Base-by-base conservation (phyloP, 2,888 invertebrate species). In the Phengaris arion region DNA sequence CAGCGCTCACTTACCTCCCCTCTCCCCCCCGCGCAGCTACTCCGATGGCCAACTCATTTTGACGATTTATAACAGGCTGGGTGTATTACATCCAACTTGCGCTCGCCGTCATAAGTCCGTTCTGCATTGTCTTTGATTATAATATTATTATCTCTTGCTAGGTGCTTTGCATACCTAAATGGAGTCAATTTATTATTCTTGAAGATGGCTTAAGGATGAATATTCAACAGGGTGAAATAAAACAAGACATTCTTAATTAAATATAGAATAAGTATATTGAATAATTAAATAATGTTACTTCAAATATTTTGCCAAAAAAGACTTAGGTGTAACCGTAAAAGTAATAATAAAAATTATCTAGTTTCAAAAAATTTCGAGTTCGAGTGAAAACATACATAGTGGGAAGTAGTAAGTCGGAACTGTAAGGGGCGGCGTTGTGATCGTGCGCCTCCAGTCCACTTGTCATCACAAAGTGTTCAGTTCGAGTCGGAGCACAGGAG, bases 251-350 rank as follows among this genome's bases (percentile, higher is more conserved):
- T 88, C 88, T 90, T 93, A 92, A 87, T 90, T 93, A 92, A 87
- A 87, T 92, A 90, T 92, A 92, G 92, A 90, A 93, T 93, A 93
- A 93, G 93, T 93, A 93, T 93, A 93, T 92, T 93, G 92, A 93
- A 93, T 93, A 93, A 90, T 93, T 92, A 93, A 93, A 93, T 93
- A 93, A 93, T 91, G 89, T 93, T 92, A 93, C 86, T 91, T 92
- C 90, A 92, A 93, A 91, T 92, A 91, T 89, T 85, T 90, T 89
- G 91, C 91, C 92, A 91, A 92, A 92, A 89, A 92, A 92, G 90
- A 91, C 91, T 91, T 92, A 91, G 87, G 89, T 92, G 92, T 92
- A 89, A 88, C 87, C 87, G 87, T 93, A 89, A 93, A 93, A 92
- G 84, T 93, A 93, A 93, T 87, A 87, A 86, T 89, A 88, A 89